Conservation (phyloP, 2,113 vertebrate species). For the Malaclemys terrapin region DNA sequence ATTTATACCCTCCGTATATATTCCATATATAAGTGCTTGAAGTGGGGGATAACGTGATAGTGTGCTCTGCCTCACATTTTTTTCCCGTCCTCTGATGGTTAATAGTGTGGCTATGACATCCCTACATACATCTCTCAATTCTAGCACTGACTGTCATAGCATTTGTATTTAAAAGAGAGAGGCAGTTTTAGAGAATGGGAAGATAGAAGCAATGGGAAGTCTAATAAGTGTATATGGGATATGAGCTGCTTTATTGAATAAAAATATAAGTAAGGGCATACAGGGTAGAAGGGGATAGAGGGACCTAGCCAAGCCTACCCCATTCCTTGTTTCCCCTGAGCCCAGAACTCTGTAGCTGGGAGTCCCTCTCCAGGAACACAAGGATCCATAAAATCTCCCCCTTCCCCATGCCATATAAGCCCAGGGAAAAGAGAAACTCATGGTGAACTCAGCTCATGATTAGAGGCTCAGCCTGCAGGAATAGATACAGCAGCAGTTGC, state of each 20-base stretch:
- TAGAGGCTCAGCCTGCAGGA: background rate
- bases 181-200: background rate
- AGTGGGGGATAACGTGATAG: background rate
- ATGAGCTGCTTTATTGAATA: background rate
- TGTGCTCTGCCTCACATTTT: background rate
- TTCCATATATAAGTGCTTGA: background rate
- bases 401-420: background rate
- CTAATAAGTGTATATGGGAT: background rate
- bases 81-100: background rate
- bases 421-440: background rate
- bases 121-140: background rate
- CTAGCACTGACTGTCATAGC: background rate
- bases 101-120: background rate
- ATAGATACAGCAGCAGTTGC: background rate
- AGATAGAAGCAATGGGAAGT: background rate
- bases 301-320: background rate
- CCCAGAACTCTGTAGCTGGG: background rate
- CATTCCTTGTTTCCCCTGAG: background rate
- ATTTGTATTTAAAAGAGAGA: background rate
- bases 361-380: background rate
- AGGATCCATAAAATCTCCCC: background rate
- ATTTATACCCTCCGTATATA: too few relatives aligned
- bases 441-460: background rate
- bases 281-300: background rate
- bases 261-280: background rate